Evolutionary conservation across 2,113 vertebrate genomes (phyloP).

Genomic region (Larimichthys polyactis): DNA sequence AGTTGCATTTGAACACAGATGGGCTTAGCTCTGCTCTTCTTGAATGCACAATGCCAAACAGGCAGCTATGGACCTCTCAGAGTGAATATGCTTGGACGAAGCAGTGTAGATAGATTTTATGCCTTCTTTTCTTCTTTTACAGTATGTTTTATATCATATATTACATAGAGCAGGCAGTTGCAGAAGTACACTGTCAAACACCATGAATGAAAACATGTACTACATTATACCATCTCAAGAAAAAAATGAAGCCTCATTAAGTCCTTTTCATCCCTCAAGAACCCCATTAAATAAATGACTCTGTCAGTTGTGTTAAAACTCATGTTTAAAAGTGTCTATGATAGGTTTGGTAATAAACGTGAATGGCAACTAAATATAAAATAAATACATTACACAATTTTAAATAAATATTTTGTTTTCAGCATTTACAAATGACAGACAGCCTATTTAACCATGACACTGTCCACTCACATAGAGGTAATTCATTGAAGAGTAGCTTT

Average conservation of each 20-base stretch:
- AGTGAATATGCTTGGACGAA: neutral
- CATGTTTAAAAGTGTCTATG: neutral
- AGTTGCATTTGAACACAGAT: neutral
- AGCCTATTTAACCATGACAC: neutral
- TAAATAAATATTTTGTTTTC: neutral
- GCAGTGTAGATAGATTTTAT: neutral
- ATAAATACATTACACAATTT: neutral
- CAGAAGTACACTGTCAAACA: conserved; percentile 2
- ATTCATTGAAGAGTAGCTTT: neutral
- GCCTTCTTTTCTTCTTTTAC: neutral
- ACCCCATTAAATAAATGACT: neutral
- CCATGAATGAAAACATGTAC: neutral
- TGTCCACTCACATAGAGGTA: neutral
- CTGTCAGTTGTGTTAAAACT: neutral
- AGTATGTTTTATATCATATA: neutral
- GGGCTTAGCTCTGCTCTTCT: neutral
- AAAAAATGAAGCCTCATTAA: conserved; percentile 1
- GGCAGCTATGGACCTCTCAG: neutral
- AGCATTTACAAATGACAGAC: neutral
- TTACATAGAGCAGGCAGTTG: neutral
- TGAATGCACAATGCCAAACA: neutral
- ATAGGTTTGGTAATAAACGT: neutral
- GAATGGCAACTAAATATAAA: neutral
- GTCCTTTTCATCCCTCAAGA: conserved; percentile 9
- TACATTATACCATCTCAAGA: conserved; percentile 4